phyloP scores from a whole-genome alignment of 2,797 vertebrate species.

The Lemur catta region DNA sequence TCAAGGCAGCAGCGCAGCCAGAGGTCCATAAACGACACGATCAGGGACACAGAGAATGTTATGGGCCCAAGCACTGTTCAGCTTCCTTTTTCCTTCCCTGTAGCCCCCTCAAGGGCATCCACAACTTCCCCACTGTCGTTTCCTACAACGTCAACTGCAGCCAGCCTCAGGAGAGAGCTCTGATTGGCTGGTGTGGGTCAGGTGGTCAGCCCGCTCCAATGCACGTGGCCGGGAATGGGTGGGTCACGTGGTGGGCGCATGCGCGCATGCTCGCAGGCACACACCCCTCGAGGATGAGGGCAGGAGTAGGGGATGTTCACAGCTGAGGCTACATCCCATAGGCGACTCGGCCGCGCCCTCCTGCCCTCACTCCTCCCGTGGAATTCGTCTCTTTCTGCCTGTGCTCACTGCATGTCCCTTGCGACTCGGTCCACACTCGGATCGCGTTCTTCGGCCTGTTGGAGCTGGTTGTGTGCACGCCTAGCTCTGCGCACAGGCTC shows the following conservation, averaged over 20 bases:
- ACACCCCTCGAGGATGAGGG: neutral
- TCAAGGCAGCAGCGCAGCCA: neutral
- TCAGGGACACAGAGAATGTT: neutral
- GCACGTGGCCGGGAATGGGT: too few relatives aligned
- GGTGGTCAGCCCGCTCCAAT: neutral
- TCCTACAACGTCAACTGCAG: neutral
- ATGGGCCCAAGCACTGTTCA: rapidly evolving
- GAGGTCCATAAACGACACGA: neutral
- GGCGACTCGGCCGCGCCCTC: too few relatives aligned
- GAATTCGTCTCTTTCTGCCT: neutral
- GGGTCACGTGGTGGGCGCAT: neutral
- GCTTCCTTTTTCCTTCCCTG: neutral
- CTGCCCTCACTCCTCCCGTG: neutral
- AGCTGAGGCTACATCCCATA: neutral
- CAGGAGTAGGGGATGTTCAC: too few relatives aligned
- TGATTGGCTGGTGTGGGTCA: slow-evolving; percentile 37
- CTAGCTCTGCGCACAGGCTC: neutral
- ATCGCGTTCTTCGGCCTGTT: neutral
- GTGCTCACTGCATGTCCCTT: neutral
- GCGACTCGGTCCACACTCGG: neutral
- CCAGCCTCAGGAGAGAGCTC: neutral
- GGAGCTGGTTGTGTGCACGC: neutral
- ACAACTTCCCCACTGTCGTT: neutral
- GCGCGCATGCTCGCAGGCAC: too few relatives aligned
- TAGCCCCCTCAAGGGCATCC: neutral